Base-by-base conservation (phyloP, 2,113 vertebrate species). In the Athene cunicularia region DNA sequence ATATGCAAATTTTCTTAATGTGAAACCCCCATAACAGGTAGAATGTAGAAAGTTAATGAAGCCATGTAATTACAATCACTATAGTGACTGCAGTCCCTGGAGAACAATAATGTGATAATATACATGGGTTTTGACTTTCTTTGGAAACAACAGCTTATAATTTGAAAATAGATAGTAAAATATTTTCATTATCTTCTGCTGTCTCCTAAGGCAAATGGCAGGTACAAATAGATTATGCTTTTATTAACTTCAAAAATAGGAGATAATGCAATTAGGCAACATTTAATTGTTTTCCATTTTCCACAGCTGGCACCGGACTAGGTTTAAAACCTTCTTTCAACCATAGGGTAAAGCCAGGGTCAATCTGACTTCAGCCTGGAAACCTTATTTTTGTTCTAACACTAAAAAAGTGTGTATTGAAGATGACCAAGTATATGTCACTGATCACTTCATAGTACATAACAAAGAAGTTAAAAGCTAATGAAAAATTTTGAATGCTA, bases 1-100 rank as follows among this genome's bases (percentile, higher is more conserved):
- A 97, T 99, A 99, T 99, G 98, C 99, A 99, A 98, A 99, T 99
- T 98, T 97, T 97, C 97, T 98, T 99, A 98, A 99, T 99, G 98
- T 98, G 98, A 98, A 98, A 97, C 97, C 95, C 98, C 97, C 98
- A 98, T 98, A 98, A 99, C 98, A 98, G 98, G 98, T 98, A 98
- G 98, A 98, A 99, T 98, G 97, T 97, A 98, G 98, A 98, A 98
- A 99, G 98, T 99, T 99, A 99, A 99, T 99, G 99, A 99, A 98
- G 98, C 98, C 98, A 98, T 98, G 98, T 98, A 99, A 99, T 99
- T 99, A 98, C 98, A 97, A 98, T 99, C 98, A 97, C 99, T 98
- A 99, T 99, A 98, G 98, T 98, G 98, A 98, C 98, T 98, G 95
- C 92, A 87, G 96, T 98, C 98, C 98, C 98, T 24, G 30, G 98